Evolutionary conservation across 2,113 vertebrate genomes (phyloP).

Genomic region (Hemiprocne comata): DNA sequence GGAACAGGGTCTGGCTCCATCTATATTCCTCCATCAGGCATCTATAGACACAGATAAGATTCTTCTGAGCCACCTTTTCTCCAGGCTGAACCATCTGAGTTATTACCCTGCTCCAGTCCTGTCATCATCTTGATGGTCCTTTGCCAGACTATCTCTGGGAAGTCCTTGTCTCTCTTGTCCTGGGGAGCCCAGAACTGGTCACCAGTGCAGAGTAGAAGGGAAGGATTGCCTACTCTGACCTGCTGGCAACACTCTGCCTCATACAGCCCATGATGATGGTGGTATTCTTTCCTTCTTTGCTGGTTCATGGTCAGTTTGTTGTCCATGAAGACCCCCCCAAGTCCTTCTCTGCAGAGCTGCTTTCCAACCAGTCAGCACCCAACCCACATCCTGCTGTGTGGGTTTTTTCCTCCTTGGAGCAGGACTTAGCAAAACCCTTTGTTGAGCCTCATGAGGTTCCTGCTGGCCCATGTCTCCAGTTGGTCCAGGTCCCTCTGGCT

Average conservation of each 20-base stretch:
- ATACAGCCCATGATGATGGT: background rate
- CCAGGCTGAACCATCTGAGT: background rate
- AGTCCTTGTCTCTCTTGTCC: no score
- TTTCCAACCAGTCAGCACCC: background rate
- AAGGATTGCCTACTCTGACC: no score
- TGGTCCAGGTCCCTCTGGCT: background rate
- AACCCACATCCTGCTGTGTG: no score
- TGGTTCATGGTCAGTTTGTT: background rate
- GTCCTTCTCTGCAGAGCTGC: background rate
- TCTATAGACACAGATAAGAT: background rate
- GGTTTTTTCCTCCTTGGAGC: no score
- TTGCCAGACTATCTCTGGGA: background rate
- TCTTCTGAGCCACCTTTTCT: background rate
- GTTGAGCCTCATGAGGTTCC: background rate
- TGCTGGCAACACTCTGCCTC: background rate
- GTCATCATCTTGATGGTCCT: background rate
- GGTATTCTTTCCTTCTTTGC: background rate
- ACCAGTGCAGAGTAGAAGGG: background rate
- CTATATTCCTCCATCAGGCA: background rate
- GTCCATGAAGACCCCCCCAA: background rate
- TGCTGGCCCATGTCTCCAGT: background rate
- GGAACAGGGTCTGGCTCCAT: background rate
- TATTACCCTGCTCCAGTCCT: background rate
- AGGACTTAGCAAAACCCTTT: background rate
- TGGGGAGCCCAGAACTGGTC: background rate